Conservation (phyloP, 2,113 vertebrate genomes). For the Gadus macrocephalus region DNA sequence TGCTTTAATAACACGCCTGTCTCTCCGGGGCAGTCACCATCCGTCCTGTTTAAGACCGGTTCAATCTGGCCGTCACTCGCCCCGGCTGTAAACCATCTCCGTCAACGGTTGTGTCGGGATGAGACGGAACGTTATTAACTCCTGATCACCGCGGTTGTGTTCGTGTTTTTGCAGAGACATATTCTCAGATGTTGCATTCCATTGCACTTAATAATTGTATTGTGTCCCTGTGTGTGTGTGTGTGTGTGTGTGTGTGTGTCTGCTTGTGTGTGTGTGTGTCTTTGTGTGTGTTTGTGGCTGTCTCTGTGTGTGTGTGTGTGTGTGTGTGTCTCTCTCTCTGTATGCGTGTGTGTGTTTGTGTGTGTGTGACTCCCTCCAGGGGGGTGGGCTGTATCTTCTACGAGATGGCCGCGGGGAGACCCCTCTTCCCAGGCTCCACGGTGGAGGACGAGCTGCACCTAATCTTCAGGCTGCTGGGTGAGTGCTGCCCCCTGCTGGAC, state of each 20-base stretch:
- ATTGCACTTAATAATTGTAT: neutral
- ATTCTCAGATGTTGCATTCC: too few relatives aligned
- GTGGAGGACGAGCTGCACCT: constrained; percentile 95
- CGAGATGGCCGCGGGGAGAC: constrained; percentile 94
- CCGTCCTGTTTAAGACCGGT: too few relatives aligned
- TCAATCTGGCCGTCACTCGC: too few relatives aligned
- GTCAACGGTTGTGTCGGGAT: too few relatives aligned
- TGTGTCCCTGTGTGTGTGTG: neutral
- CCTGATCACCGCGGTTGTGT: too few relatives aligned
- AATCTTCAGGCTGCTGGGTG: constrained; percentile 93
- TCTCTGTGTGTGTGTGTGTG: neutral
- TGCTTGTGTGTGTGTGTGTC: neutral
- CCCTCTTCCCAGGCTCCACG: constrained; percentile 92
- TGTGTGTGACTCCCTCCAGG: constrained; percentile 62
- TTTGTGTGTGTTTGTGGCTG: neutral
- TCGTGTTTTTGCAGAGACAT: too few relatives aligned
- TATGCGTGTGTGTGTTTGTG: neutral
- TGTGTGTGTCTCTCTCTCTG: too few relatives aligned
- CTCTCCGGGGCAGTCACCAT: too few relatives aligned
- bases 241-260: neutral
- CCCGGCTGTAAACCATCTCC: too few relatives aligned
- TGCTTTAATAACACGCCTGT: too few relatives aligned
- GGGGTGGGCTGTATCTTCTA: constrained; percentile 97
- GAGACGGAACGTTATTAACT: too few relatives aligned
- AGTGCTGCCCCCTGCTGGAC: constrained; percentile 64